phyloP scores from a whole-genome alignment of 2,888 invertebrate species.

The Odontomyia ornata region DNA sequence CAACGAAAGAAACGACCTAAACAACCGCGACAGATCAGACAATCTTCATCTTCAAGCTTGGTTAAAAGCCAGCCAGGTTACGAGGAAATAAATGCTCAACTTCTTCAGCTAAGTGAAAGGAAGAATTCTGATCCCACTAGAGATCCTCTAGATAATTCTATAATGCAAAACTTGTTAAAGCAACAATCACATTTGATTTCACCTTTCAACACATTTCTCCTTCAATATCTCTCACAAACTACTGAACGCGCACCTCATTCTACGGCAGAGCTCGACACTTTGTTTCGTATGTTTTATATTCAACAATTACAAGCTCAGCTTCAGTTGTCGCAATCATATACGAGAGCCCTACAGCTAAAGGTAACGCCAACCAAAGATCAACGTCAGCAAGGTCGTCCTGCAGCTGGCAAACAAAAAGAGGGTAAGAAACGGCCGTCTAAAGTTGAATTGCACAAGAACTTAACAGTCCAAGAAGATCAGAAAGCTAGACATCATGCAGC shows the following conservation, averaged over 20 bases:
- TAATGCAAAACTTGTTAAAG: not conserved
- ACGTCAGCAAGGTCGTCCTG: not conserved
- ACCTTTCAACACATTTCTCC: not conserved
- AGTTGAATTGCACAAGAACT: not conserved
- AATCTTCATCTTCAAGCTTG: not conserved
- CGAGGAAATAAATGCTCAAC: too few species aligned
- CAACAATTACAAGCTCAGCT: conserved; percentile 20
- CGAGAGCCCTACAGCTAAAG: not conserved
- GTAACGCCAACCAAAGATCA: not conserved
- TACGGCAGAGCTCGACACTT: not conserved
- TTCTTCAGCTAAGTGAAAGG: too few species aligned
- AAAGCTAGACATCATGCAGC: not conserved
- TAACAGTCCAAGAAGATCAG: not conserved
- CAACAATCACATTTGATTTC: not conserved
- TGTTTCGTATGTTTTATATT: not conserved
- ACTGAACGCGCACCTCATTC: not conserved
- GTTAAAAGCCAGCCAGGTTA: not conserved
- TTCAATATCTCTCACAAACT: not conserved
- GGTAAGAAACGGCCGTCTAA: not conserved
- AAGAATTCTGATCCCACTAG: not conserved
- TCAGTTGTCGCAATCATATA: not conserved
- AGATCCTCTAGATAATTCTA: not conserved
- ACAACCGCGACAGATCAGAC: not conserved
- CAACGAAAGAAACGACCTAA: not conserved
- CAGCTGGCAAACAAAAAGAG: not conserved